phyloP scores from a whole-genome alignment of 2,888 invertebrate genomes.

The Folsomia candida region DNA sequence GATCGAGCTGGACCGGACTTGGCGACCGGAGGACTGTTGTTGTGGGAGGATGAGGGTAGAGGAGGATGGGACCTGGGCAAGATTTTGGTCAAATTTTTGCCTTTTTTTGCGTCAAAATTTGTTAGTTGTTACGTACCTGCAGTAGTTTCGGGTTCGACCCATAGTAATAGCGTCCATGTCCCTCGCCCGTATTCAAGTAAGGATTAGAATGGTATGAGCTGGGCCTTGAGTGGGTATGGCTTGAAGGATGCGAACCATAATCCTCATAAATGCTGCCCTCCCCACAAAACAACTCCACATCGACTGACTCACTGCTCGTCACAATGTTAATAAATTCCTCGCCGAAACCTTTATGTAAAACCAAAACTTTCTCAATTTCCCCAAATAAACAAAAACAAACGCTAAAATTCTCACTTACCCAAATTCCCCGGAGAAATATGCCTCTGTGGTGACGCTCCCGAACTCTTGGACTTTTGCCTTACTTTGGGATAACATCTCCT shows the following conservation, averaged over 20 bases:
- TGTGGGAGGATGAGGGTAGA: constrained; percentile 34
- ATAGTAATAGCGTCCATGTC: constrained; percentile 2
- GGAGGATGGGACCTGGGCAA: constrained; percentile 30
- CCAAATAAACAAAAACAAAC: too few species aligned
- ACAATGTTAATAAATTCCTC: constrained; percentile 37
- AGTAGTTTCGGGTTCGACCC: constrained; percentile 34
- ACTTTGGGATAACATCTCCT: constrained; percentile 27
- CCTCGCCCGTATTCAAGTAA: constrained; percentile 20
- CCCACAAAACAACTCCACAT: constrained; percentile 20
- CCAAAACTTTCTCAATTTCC: too few species aligned
- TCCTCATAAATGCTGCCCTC: constrained; percentile 10
- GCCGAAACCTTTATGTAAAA: constrained; percentile 19
- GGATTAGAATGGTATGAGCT: constrained; percentile 29
- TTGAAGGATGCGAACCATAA: constrained; percentile 27
- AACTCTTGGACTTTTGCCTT: constrained; percentile 34
- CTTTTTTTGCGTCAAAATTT: too few species aligned
- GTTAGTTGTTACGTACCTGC: constrained; percentile 22
- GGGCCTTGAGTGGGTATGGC: constrained; percentile 30
- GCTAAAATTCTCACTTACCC: too few species aligned
- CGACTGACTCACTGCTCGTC: constrained; percentile 29
- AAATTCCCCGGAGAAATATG: not conserved
- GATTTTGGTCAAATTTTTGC: too few species aligned
- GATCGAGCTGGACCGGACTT: constrained; percentile 26
- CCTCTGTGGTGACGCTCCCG: constrained; percentile 35
- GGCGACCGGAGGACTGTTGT: constrained; percentile 16